Evolutionary conservation across 2,888 invertebrate species (phyloP), one percentile per base, ranked within the genome.

Genomic region (Cylindroiulus punctatus): DNA sequence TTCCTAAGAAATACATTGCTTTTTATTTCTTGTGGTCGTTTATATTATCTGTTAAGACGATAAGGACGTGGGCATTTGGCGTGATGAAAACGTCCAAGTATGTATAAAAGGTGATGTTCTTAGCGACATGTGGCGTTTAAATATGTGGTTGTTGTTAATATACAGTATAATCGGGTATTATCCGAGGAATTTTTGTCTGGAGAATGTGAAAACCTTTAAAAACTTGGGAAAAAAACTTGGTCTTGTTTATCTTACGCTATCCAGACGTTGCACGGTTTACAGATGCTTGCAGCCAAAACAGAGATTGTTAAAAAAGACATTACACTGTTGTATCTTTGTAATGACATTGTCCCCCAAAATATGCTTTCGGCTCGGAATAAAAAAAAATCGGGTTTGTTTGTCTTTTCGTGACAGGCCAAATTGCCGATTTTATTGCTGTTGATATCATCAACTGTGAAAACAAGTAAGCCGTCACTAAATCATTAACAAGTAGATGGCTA

Each of bases 321-420:
- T 65, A 65, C 65, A 65, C 26, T 22, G 57, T 76, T 26, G 76
- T 30, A 30, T 76, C 12, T 30, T 76, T 30, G 26, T 76, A 76
- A 76, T 76, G 76, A 76, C 30, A 76, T n/a, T 76, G 76, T 76
- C 30, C 30, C 12, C 30, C 76, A 14, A 76, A 76, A 76, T 30
- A 76, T 14, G 76, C 30, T 76, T 30, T 76, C 30, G 76, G 76
- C 76, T 76, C 30, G 14, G 10, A 7, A 30, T 52, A 52, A 52
- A 65, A 52, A 52, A 65, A 65, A 65, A 65, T 76, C 76, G 76
- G 30, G 10, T 76, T 76, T 76, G 76, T 76, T 76, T 30, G 30
- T 30, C 1, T 30, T 76, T 76, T 76, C 8, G 65, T 30, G 76
- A 14, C 30, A 10, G 76, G 26, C 12, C 30, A 12, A 76, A 76